Percentiles rank a stretch among this genome's conserved stretches.
These are phyloP conservation scores for Melangyna quadrimaculata DNA, from an alignment of 2,888 invertebrate genomes.

Conservation along the genomic window DNA sequence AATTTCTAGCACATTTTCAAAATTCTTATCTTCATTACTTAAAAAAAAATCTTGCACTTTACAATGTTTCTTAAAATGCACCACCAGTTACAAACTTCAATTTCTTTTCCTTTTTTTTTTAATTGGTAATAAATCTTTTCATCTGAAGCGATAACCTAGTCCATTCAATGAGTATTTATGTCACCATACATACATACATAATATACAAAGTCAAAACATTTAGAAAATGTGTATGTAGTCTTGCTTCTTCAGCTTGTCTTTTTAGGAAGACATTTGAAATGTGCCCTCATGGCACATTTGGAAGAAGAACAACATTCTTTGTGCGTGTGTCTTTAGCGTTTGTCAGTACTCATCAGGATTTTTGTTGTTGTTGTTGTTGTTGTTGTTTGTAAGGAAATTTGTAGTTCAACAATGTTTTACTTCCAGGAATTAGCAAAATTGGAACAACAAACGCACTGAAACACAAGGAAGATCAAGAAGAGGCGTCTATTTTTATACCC, in stretches of 20 bases:
- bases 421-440: constrained; percentile 45
- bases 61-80: constrained; percentile 23
- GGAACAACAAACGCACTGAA: constrained; percentile 43
- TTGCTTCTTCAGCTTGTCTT: not conserved
- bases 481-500: constrained; percentile 41
- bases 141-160: constrained; percentile 58
- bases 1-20: not conserved
- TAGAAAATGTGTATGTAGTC: not conserved
- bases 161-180: constrained; percentile 29
- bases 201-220: not conserved
- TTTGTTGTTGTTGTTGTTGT: too few species aligned
- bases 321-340: not conserved
- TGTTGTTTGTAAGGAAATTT: constrained; percentile 22
- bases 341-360: not conserved
- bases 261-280: not conserved
- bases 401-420: not conserved
- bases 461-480: not conserved
- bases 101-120: constrained; percentile 7
- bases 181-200: constrained; percentile 2
- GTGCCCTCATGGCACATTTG: constrained; percentile 29
- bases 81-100: constrained; percentile 27
- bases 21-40: constrained; percentile 8
- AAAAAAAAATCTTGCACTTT: constrained; percentile 43
- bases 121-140: constrained; percentile 69
- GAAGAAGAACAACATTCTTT: constrained; percentile 30